These are phyloP conservation scores for Xyrauchen texanus DNA, from an alignment of 2,113 vertebrate genomes.

Conservation along the genomic window DNA sequence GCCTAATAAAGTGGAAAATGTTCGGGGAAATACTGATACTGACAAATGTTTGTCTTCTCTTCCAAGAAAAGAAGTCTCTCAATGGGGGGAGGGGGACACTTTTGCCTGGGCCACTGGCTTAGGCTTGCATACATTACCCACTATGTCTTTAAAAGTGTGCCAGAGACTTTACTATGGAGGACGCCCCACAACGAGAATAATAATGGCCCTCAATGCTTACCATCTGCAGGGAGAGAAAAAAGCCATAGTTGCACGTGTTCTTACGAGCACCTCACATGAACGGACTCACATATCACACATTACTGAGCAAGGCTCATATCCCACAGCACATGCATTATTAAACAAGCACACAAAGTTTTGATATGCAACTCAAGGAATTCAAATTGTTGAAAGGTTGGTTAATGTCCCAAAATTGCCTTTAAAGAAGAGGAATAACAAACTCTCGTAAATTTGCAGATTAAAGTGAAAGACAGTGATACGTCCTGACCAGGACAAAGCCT, in stretches of 20 bases:
- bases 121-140: conserved; percentile 77
- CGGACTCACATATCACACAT: conserved; percentile 41
- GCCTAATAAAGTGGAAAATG: conserved; percentile 59
- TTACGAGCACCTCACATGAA: conserved; percentile 52
- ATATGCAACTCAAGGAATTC: too few species aligned
- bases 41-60: conserved; percentile 70
- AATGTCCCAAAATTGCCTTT: too few species aligned
- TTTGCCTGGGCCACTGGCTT: conserved; percentile 71
- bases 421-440: too few species aligned
- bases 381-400: too few species aligned
- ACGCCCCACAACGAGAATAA: conserved; percentile 77
- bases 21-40: conserved; percentile 57
- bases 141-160: conserved; percentile 81
- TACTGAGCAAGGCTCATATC: neutral
- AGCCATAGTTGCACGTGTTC: conserved; percentile 59
- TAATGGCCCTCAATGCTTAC: conserved; percentile 78
- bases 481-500: neutral
- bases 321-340: neutral
- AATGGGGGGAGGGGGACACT: conserved; percentile 61
- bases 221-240: conserved; percentile 71
- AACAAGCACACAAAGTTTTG: neutral
- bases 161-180: conserved; percentile 76
- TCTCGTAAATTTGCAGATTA: too few species aligned
- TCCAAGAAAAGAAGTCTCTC: conserved; percentile 59
- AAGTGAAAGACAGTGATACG: too few species aligned